Conservation (phyloP, 2,113 vertebrate genomes). For the Progne subis region DNA sequence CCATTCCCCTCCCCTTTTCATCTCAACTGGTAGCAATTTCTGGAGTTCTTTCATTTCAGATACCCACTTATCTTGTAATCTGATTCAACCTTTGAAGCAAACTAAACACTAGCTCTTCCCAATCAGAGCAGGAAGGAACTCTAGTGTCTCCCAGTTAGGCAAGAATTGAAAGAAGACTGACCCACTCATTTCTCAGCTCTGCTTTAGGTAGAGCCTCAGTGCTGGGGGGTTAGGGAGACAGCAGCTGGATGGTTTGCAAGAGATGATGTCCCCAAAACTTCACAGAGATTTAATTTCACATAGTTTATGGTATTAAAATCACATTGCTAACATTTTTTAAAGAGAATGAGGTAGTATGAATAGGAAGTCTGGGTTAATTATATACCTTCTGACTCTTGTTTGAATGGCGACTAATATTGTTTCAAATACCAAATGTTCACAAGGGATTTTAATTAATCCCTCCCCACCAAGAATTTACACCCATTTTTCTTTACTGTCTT, state of each 20-base stretch:
- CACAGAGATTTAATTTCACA: background rate
- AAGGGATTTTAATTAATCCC: background rate
- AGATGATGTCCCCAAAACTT: background rate
- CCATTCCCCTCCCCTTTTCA: background rate
- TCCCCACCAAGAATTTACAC: background rate
- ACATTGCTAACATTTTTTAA: background rate
- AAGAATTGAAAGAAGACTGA: background rate
- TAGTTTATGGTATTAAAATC: background rate
- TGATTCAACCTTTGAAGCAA: slow-evolving; percentile 53
- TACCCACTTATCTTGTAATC: slow-evolving; percentile 62
- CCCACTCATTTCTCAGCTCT: background rate
- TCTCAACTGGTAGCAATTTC: slow-evolving; percentile 16
- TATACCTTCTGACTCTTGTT: background rate
- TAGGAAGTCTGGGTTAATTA: background rate
- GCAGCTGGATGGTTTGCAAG: background rate
- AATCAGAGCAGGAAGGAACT: background rate
- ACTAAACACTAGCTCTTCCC: background rate
- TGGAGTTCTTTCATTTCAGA: slow-evolving; percentile 36
- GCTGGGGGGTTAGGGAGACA: background rate
- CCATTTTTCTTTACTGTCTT: background rate
- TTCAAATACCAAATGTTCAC: background rate
- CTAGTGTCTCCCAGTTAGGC: background rate
- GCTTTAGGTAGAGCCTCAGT: background rate
- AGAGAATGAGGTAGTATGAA: background rate
- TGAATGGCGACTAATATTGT: background rate